A percentile compares a stretch with the other conserved stretches of the same genome.
Conservation (phyloP, 2,113 vertebrate species). For the Okapia johnstoni region DNA sequence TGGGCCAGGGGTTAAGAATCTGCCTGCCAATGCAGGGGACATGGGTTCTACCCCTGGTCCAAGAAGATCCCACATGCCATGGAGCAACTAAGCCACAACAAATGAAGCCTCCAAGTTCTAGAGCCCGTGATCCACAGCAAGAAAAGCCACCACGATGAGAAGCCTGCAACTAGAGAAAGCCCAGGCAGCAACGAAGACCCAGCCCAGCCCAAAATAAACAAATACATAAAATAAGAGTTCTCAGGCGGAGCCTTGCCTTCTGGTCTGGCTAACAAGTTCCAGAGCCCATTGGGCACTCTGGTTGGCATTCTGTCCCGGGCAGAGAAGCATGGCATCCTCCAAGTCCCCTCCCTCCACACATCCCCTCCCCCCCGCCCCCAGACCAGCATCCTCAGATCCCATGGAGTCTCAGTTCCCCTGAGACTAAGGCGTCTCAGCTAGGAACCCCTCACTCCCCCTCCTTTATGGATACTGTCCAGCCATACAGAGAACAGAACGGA, state of each 20-base stretch:
- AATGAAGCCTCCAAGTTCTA: not conserved
- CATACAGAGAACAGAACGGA: fast-evolving
- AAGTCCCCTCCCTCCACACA: too few species aligned
- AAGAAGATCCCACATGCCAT: not conserved
- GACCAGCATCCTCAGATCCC: not conserved
- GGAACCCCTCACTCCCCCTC: fast-evolving
- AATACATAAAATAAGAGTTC: not conserved
- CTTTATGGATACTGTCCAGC: not conserved
- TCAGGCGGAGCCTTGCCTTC: not conserved
- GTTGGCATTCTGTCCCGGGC: not conserved
- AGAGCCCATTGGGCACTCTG: not conserved
- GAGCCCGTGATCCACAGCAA: not conserved
- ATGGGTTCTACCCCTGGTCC: not conserved
- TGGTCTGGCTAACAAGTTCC: not conserved
- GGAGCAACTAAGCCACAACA: not conserved
- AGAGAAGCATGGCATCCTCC: not conserved
- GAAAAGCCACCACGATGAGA: fast-evolving
- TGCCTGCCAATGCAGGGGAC: not conserved
- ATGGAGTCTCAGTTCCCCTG: not conserved
- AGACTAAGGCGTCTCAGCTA: not conserved
- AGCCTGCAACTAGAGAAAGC: not conserved
- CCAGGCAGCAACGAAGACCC: not conserved
- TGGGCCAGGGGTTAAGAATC: not conserved
- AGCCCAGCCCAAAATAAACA: not conserved
- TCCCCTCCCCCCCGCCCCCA: not conserved